Conservation (phyloP, 2,797 vertebrate genomes). For the Moxostoma hubbsi region DNA sequence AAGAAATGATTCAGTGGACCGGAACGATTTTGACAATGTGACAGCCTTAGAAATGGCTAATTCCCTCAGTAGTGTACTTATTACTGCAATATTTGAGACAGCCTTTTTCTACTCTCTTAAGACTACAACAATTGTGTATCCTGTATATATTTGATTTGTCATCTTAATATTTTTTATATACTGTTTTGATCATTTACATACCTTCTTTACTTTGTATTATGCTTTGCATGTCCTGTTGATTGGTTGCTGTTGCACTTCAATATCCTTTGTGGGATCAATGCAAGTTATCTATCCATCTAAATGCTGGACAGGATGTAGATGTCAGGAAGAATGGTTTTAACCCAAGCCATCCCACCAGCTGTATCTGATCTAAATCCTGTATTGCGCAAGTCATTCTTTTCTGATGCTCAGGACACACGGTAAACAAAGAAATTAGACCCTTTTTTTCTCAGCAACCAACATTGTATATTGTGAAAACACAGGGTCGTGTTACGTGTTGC, state of each 20-base stretch:
- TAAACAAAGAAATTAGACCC: slow-evolving; percentile 2
- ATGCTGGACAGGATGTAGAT: background rate
- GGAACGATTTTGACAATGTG: too few relatives aligned
- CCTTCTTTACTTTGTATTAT: background rate
- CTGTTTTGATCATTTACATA: background rate
- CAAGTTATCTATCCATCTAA: slow-evolving; percentile 4
- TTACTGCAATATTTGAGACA: too few relatives aligned
- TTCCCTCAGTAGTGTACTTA: too few relatives aligned
- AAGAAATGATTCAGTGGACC: too few relatives aligned
- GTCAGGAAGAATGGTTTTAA: background rate
- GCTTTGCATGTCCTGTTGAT: background rate
- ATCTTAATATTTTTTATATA: background rate
- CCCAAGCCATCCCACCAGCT: slow-evolving; percentile 21
- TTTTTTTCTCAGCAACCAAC: background rate
- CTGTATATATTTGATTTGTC: too few relatives aligned
- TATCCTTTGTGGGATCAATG: slow-evolving; percentile 1
- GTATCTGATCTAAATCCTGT: background rate
- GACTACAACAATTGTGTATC: too few relatives aligned
- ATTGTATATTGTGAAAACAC: background rate
- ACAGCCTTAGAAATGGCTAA: too few relatives aligned
- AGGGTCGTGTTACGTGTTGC: too few relatives aligned
- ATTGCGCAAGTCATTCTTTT: background rate
- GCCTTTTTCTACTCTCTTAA: too few relatives aligned
- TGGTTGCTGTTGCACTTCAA: background rate
- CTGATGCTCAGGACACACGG: background rate